Conservation (phyloP, 1,140 invertebrate species). For the Drosophila dunni region DNA sequence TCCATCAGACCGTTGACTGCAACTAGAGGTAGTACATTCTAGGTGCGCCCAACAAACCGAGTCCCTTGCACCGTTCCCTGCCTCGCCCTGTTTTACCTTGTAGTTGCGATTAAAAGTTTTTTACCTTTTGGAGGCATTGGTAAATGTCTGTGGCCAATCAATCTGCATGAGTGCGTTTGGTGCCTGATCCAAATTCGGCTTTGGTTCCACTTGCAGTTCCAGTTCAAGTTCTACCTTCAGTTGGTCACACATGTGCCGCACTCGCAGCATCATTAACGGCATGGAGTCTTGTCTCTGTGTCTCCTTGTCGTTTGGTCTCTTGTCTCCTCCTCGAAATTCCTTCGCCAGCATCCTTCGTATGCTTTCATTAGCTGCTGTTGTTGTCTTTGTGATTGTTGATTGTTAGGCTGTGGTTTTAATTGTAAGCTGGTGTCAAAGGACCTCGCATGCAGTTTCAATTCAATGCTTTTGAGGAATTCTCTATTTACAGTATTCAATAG, state of each 20-base stretch:
- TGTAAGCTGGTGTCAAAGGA: constrained; percentile 14
- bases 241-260: constrained; percentile 18
- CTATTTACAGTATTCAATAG: constrained; percentile 31
- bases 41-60: too few species aligned
- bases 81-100: constrained; percentile 13
- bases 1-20: background rate
- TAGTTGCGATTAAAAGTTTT: constrained; percentile 52
- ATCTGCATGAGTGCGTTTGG: constrained; percentile 75
- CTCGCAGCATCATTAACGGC: constrained; percentile 48
- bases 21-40: background rate
- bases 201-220: background rate
- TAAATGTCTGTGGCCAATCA: constrained; percentile 71
- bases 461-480: constrained; percentile 4
- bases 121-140: constrained; percentile 42
- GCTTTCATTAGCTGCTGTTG: constrained; percentile 13
- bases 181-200: constrained; percentile 27
- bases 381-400: constrained; percentile 50
- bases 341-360: constrained; percentile 5
- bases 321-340: background rate
- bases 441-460: background rate
- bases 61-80: background rate
- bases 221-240: background rate
- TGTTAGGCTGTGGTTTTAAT: constrained; percentile 34
- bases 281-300: constrained; percentile 2
- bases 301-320: background rate